Conservation (phyloP, 2,113 vertebrate species). For the Pipa parva region DNA sequence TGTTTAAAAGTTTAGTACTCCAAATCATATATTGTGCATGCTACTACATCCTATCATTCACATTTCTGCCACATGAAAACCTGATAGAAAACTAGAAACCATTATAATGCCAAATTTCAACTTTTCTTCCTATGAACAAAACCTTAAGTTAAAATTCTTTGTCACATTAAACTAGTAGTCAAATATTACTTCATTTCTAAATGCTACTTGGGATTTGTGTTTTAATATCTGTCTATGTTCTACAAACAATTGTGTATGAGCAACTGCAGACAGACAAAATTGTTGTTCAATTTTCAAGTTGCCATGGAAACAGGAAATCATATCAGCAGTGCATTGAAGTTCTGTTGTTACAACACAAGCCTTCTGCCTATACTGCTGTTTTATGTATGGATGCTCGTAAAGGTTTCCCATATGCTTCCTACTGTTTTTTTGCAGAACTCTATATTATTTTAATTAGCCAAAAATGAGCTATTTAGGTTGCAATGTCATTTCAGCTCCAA, state of each 20-base stretch:
- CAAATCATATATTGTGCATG: too few relatives aligned
- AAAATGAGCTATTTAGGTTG: too few relatives aligned
- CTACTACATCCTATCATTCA: too few relatives aligned
- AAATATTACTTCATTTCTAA: slow-evolving; percentile 11
- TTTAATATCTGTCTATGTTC: slow-evolving; percentile 13
- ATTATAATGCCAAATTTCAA: too few relatives aligned
- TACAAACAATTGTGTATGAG: slow-evolving; percentile 27
- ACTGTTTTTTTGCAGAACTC: background rate
- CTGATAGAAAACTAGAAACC: too few relatives aligned
- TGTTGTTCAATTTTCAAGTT: slow-evolving; percentile 30
- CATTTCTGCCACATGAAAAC: too few relatives aligned
- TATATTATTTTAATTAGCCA: background rate
- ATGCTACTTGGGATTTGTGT: slow-evolving; percentile 4
- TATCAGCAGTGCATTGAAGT: slow-evolving; percentile 15
- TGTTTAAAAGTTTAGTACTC: too few relatives aligned
- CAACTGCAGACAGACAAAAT: slow-evolving; percentile 15
- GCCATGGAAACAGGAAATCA: slow-evolving; percentile 32
- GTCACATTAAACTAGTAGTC: too few relatives aligned
- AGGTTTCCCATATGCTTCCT: background rate
- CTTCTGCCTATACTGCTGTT: slow-evolving; percentile 3
- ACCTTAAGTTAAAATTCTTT: too few relatives aligned
- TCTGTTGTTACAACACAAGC: slow-evolving; percentile 20
- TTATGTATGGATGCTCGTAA: slow-evolving; percentile 18
- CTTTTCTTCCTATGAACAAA: too few relatives aligned
- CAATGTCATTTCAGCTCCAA: too few relatives aligned